Evolutionary conservation across 2,797 vertebrate genomes (phyloP).

Genomic region (Cossypha caffra): DNA sequence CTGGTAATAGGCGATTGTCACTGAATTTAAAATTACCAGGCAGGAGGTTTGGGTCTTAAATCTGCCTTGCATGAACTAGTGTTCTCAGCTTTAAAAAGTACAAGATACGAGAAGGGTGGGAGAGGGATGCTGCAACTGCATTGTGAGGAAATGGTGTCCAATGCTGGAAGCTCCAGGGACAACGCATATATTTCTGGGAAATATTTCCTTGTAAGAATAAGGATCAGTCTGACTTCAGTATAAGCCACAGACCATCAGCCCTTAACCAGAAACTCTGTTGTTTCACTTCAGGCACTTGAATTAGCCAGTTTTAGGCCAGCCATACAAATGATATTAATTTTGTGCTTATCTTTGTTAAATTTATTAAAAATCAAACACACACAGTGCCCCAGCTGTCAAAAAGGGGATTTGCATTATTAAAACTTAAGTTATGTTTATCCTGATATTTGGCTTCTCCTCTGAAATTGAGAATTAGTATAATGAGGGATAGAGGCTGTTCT

Average conservation of each 20-base stretch:
- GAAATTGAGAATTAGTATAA: conserved; percentile 15
- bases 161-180: background rate
- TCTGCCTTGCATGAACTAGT: background rate
- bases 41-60: background rate
- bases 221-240: background rate
- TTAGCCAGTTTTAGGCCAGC: background rate
- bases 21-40: background rate
- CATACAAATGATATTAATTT: background rate
- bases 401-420: conserved; percentile 8
- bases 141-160: background rate
- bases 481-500: background rate
- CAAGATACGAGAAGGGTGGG: background rate
- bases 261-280: background rate
- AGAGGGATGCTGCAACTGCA: background rate
- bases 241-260: background rate
- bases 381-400: background rate
- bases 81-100: background rate
- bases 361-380: conserved; percentile 9
- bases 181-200: background rate
- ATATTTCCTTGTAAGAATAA: background rate
- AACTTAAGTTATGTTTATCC: conserved; percentile 19
- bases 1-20: background rate
- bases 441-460: conserved; percentile 27
- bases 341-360: conserved; percentile 6
- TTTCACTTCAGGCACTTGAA: background rate